Conservation (phyloP, 2,888 invertebrate species). For the Uropetala carovei region DNA sequence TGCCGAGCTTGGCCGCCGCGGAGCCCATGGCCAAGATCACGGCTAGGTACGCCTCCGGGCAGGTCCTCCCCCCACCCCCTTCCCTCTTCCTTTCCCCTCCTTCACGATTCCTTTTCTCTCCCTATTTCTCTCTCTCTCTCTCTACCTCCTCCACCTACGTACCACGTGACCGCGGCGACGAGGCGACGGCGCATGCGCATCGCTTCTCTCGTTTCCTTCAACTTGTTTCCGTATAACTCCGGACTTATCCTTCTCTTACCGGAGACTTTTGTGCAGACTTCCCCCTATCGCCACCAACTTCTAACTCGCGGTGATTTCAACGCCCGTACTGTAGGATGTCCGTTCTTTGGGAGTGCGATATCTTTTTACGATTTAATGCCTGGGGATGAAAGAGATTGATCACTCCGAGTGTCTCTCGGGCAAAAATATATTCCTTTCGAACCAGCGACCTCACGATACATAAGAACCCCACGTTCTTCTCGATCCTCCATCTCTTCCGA, state of each 20-base stretch:
- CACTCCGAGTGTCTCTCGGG: too few relatives aligned
- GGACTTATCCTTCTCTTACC: conserved; percentile 2
- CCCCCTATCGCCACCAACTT: conserved; percentile 32
- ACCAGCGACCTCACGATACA: not conserved
- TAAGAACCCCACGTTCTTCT: not conserved
- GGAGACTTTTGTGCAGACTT: conserved; percentile 22
- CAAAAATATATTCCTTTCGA: not conserved
- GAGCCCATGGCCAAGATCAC: conserved; percentile 62
- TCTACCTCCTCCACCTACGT: conserved; percentile 34
- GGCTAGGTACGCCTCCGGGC: conserved; percentile 61
- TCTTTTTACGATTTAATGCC: not conserved
- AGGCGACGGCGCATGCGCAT: conserved; percentile 62
- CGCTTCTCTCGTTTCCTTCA: not conserved
- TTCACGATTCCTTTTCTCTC: not conserved
- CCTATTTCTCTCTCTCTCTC: not conserved
- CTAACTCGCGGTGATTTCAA: conserved; percentile 45
- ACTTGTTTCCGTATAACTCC: conserved; percentile 49
- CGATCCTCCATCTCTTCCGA: not conserved
- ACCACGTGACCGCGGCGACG: conserved; percentile 50
- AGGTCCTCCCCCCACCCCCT: conserved; percentile 24
- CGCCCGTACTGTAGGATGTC: conserved; percentile 2
- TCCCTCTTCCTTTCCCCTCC: not conserved
- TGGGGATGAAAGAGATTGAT: too few relatives aligned
- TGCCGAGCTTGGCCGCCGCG: conserved; percentile 48
- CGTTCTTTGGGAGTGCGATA: not conserved